Evolutionary conservation across 23 tunicate genomes (phyloP).

Genomic region (Ascidia mentula): DNA sequence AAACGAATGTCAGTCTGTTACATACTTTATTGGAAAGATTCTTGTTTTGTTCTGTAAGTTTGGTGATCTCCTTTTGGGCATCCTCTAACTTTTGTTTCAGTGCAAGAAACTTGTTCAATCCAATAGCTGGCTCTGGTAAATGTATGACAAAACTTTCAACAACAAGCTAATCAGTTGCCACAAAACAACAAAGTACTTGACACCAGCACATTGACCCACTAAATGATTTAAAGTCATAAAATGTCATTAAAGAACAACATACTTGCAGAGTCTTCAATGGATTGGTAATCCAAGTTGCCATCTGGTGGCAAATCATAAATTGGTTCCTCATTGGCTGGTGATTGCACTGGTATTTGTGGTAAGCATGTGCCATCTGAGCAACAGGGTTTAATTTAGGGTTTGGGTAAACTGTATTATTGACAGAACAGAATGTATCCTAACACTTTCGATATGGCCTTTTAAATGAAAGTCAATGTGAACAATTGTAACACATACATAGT

Average conservation of each 20-base stretch:
- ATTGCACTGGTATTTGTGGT: not conserved
- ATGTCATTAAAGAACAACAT: too few species aligned
- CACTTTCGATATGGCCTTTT: too few species aligned
- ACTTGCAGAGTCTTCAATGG: conserved; percentile 57
- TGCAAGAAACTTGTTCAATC: conserved; percentile 35
- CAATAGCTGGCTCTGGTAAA: conserved; percentile 17
- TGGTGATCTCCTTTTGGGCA: conserved; percentile 39
- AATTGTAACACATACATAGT: too few species aligned
- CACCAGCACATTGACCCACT: not conserved
- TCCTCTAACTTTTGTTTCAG: conserved; percentile 49
- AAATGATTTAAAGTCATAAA: not conserved
- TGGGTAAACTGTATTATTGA: too few species aligned
- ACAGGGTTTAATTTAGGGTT: too few species aligned
- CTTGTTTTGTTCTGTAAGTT: conserved; percentile 50
- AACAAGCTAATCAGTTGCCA: not conserved
- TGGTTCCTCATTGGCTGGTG: conserved; percentile 60
- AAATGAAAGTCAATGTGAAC: too few species aligned
- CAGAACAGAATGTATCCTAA: too few species aligned
- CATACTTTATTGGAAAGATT: conserved; percentile 56
- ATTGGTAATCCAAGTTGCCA: conserved; percentile 50
- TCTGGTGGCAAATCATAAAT: conserved; percentile 92
- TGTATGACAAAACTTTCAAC: not conserved
- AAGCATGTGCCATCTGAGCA: not conserved
- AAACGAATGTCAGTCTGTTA: too few species aligned
- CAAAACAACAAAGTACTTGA: not conserved